Base-by-base conservation (phyloP, 2,113 vertebrate species). In the Spea multiplicata region DNA sequence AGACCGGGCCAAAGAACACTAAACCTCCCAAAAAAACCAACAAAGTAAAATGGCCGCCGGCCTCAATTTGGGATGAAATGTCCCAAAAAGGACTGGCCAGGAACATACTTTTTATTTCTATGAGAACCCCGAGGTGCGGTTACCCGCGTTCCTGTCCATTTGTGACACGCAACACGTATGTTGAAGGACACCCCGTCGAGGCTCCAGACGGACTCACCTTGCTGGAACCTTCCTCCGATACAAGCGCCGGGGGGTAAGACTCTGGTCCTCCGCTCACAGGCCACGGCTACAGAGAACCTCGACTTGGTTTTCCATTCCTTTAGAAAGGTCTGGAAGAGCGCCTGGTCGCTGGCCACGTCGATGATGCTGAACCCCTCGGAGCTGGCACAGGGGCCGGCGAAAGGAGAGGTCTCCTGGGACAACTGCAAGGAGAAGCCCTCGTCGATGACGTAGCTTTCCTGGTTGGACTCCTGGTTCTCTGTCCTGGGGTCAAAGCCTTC, bases 281-380 rank as follows among this genome's bases (percentile, higher is more conserved):
- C 96, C 79, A 98, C 82, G 30, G 94, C 93, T 74, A 99, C 83
- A 77, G 95, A 92, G 87, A 92, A 97, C 50, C 87, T 90, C 65
- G 85, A 89, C 84, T 96, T 94, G 17, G 87, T 90, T 81, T 87
- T 91, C 97, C 96, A 99, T 75, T 99, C 97, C 48, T 87, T 86
- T 61, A 97, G 16, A 69, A 99, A 99, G 0, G 94, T 97, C 80
- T 91, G 83, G 66, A 99, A 99, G 59, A 99, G 95, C 55, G 72
- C 75, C 78, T 85, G 88, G 85, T 98, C 83, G 0, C 96, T 96
- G 44, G 94, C 96, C 78, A 99, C 96, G 44, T 99, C 97, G 69
- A 99, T 94, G 83, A 99, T 95, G 53, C 92, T 88, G 83, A 99
- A 95, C 30, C 74, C 82, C 68, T 93, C 93, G 2, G 89, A 84